Evolutionary conservation across 2,888 invertebrate genomes (phyloP), one percentile per base, ranked within the genome.

Genomic region (Lypha dubia): DNA sequence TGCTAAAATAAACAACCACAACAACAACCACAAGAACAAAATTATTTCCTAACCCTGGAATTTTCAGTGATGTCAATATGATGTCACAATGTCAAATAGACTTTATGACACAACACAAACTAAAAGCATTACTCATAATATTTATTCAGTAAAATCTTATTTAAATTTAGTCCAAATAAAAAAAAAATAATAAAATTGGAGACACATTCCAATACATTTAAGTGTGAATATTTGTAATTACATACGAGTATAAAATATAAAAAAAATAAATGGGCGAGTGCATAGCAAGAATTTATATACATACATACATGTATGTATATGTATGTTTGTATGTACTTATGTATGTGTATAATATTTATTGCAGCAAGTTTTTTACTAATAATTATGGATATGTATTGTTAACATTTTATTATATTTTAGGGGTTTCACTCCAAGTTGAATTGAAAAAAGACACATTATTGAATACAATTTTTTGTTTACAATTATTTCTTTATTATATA

Each of bases 361-460:
- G 2, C 3, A 28, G 28, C 28, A 62, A n/a, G n/a, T 22, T 24
- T 58, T 28, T n/a, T 35, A 11, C 63, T 68, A 38, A 13, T 17
- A 20, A 49, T 49, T 49, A 49, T 3, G 11, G 20, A 22, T 20
- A 62, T 7, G 38, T 38, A 20, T 35, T 41, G 13, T 13, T 22
- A n/a, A 62, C 13, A 24, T 41, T 44, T 28, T 68, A 53, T 44
- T 32, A 63, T 58, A 49, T 67, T 60, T 74, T 79, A 70, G 51
- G 53, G 58, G 70, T 79, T 81, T 84, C 84, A 84, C 84, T 84
- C 84, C 84, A 84, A 84, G 84, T 84, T 84, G 84, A 84, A 84
- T 81, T 82, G 22, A 68, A 74, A 73, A 62, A 76, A 53, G 22
- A 83, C 60, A 76, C 75, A 76, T 41, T 65, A 35, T 49, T 38